These are phyloP conservation scores for Mesorhabditis belari DNA, from an alignment of 2,888 invertebrate genomes.

Conservation along the genomic window DNA sequence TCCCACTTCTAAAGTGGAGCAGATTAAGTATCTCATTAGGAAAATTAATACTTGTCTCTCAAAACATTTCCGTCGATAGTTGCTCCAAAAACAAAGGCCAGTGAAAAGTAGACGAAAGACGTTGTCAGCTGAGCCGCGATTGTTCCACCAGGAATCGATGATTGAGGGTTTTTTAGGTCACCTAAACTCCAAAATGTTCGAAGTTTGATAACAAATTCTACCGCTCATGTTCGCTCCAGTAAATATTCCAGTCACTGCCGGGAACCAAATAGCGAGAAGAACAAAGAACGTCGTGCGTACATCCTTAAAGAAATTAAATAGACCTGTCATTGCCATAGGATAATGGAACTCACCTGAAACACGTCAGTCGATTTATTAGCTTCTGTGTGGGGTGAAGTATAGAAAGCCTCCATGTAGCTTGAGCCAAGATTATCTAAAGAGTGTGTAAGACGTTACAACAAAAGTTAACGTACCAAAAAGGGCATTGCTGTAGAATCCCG, in stretches of 20 bases:
- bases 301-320: constrained; percentile 71
- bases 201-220: constrained; percentile 4
- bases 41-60: constrained; percentile 74
- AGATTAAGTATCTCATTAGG: not conserved
- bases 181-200: constrained; percentile 4
- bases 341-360: constrained; percentile 29
- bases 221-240: constrained; percentile 95
- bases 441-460: not conserved
- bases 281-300: constrained; percentile 88
- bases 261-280: constrained; percentile 95
- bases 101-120: constrained; percentile 79
- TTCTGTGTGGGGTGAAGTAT: constrained; percentile 11
- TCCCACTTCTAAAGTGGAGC: constrained; percentile 72
- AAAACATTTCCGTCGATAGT: constrained; percentile 86
- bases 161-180: constrained; percentile 94
- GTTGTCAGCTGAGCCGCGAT: constrained; percentile 93
- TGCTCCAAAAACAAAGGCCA: constrained; percentile 77
- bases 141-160: constrained; percentile 94
- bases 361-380: constrained; percentile 57
- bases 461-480: constrained; percentile 58
- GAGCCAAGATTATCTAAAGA: constrained; percentile 30
- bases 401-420: constrained; percentile 24
- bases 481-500: constrained; percentile 82
- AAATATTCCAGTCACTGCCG: constrained; percentile 99
- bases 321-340: not conserved